Base-by-base conservation (phyloP, 1,140 invertebrate genomes). In the Drosophila mojavensis region DNA sequence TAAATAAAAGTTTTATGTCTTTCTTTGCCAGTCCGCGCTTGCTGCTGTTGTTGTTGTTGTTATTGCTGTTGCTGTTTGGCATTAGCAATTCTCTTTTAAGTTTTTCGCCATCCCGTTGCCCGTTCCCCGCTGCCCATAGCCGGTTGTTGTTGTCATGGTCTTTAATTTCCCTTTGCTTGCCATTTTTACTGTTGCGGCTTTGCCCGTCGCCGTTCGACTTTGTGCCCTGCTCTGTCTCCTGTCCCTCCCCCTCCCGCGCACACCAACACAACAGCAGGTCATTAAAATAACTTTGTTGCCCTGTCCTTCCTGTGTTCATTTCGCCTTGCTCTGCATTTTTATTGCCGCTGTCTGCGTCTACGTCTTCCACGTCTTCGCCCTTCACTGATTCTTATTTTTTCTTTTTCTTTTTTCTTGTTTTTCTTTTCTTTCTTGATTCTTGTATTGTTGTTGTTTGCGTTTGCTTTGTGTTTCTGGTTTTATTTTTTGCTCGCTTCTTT, bases 271-370 rank as follows among this genome's bases (percentile, higher is more conserved):
- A 50, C 64, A 76, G 76, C 79, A 79, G 79, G 82, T 88, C 82
- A 88, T 86, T 86, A 88, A 78, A 79, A 86, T 88, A 86, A 86
- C 82, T 79, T 88, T 86, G 82, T 86, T 88, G 82, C 83, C 76
- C 75, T 86, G 82, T 82, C 82, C 82, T 86, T 85, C 82, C 75
- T 81, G 75, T 80, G 75, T 84, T 79, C 62, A 45, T 75, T 81
- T 83, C 61, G 74, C 68, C 72, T 82, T 86, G 82, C 72, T 86
- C 82, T 86, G 83, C 77, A 86, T 82, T 86, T 86, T 86, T 79
- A 86, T 86, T 82, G 78, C 75, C 68, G 63, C 53, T 71, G 62
- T 65, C 63, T 71, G 53, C 56, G 51, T 68, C 61, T 66, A 36
- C 45, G 58, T 59, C 53, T 54, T 63, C 51, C 60, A 48, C 67